These are phyloP conservation scores for Diplodus sargus DNA, from an alignment of 2,797 vertebrate genomes.

Conservation along the genomic window DNA sequence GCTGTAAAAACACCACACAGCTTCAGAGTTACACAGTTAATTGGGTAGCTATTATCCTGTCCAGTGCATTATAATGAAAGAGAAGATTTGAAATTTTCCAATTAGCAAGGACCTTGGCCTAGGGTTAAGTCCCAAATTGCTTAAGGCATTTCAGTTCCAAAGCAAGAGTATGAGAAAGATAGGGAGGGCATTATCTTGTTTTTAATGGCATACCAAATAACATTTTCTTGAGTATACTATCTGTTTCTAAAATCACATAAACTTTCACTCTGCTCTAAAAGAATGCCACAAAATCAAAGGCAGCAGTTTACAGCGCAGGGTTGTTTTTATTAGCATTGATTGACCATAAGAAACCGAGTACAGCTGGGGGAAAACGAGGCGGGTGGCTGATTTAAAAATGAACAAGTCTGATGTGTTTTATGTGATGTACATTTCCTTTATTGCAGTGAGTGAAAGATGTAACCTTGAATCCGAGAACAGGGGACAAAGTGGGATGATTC, in stretches of 20 bases:
- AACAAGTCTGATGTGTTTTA: slow-evolving; percentile 26
- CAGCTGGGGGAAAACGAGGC: not conserved
- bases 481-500: slow-evolving; percentile 39
- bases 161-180: not conserved
- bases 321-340: slow-evolving; percentile 33
- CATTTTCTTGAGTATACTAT: not conserved
- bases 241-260: slow-evolving; percentile 21
- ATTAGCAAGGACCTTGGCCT: slow-evolving; percentile 23
- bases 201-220: not conserved
- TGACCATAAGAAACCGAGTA: not conserved
- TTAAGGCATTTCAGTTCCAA: not conserved
- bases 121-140: slow-evolving; percentile 24
- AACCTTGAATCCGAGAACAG: slow-evolving; percentile 41
- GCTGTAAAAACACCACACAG: slow-evolving; percentile 10
- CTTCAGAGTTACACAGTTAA: slow-evolving; percentile 34
- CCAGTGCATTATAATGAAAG: slow-evolving; percentile 19
- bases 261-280: slow-evolving; percentile 1
- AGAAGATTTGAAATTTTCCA: slow-evolving; percentile 34
- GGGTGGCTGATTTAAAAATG: slow-evolving; percentile 21
- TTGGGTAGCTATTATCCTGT: slow-evolving; percentile 38
- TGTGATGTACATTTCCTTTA: slow-evolving; percentile 34
- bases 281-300: slow-evolving; percentile 20
- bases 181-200: not conserved
- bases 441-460: slow-evolving; percentile 16
- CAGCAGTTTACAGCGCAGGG: not conserved